These are phyloP conservation scores for Lasiurus cinereus DNA, from an alignment of 2,113 vertebrate genomes.

Conservation along the genomic window DNA sequence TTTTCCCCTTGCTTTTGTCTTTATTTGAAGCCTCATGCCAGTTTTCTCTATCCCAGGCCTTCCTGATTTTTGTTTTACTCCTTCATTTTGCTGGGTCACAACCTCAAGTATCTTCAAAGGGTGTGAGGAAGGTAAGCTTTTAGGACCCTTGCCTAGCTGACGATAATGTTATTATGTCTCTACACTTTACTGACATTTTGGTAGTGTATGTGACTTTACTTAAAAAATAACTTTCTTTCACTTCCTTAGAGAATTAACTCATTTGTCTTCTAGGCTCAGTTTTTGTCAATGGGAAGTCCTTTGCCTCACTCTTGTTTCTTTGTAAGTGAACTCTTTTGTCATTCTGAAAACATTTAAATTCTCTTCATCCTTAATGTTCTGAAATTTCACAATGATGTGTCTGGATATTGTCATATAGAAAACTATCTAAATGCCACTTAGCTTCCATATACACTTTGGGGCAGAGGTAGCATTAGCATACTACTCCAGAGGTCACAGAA, in stretches of 20 bases:
- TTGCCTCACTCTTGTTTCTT: not conserved
- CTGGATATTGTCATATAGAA: not conserved
- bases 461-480: not conserved
- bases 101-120: not conserved
- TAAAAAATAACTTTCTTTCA: not conserved
- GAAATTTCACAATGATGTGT: not conserved
- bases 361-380: not conserved
- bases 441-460: not conserved
- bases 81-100: not conserved
- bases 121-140: not conserved
- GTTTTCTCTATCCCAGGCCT: not conserved
- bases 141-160: not conserved
- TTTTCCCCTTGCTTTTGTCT: not conserved
- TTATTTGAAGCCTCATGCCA: not conserved
- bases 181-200: not conserved
- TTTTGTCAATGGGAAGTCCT: not conserved
- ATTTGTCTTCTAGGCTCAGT: not conserved
- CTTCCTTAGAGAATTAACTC: not conserved
- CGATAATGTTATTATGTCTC: not conserved
- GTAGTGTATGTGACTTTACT: not conserved
- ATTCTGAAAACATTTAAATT: slow-evolving; percentile 24
- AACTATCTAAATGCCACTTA: not conserved
- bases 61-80: not conserved
- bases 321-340: slow-evolving; percentile 3
- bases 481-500: not conserved